Percentiles rank a stretch among this genome's conserved stretches.
phyloP scores from a whole-genome alignment of 2,113 vertebrate species.

The Notothenia rossii region DNA sequence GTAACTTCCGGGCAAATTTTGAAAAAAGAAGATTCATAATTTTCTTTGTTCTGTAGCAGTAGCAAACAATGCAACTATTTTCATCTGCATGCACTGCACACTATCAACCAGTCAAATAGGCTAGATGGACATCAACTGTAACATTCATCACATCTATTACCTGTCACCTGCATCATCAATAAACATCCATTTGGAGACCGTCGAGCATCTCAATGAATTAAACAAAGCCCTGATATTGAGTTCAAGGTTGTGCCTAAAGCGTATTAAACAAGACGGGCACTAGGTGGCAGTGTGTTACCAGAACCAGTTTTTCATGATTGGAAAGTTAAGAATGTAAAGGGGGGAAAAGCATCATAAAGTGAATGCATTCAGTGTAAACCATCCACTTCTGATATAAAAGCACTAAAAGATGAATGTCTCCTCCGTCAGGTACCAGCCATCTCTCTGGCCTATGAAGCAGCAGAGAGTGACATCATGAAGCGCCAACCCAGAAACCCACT shows the following conservation, averaged over 20 bases:
- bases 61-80: neutral
- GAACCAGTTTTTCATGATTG: neutral
- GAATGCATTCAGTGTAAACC: neutral
- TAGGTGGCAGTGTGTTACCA: conserved; percentile 46
- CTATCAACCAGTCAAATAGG: neutral
- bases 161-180: neutral
- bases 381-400: neutral
- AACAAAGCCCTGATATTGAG: neutral
- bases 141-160: neutral
- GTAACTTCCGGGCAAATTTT: neutral
- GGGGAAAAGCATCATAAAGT: neutral
- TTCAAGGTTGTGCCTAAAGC: neutral
- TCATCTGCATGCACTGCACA: neutral
- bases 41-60: neutral
- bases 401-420: neutral
- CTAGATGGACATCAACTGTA: neutral
- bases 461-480: conserved; percentile 88
- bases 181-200: neutral
- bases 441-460: conserved; percentile 85
- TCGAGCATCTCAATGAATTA: neutral
- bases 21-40: neutral
- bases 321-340: neutral
- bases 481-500: conserved; percentile 83
- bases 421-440: conserved; percentile 86
- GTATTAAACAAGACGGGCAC: neutral